Evolutionary conservation across 2,888 invertebrate genomes (phyloP), one percentile per base, ranked within the genome.

Genomic region (Drosophila algonquin): DNA sequence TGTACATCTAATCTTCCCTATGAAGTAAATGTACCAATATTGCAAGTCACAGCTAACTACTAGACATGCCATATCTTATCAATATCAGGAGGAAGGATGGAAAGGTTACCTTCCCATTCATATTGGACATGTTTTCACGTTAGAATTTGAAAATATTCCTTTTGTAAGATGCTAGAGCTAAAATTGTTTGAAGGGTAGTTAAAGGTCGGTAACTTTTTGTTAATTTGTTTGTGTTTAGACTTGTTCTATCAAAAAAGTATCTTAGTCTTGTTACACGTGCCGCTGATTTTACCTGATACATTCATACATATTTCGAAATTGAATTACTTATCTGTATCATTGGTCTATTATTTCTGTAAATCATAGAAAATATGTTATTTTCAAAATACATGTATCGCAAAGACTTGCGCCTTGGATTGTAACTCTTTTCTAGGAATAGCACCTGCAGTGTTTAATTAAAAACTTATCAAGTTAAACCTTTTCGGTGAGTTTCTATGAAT

Each of bases 41-140:
- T n/a, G 46, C 54, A 62, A 56, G 70, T 70, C 72, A 72, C 44
- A 18, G 21, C 61, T 51, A 70, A 55, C 62, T 62, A 62, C 46
- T 47, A 46, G 73, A 73, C 67, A 46, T n/a, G 10, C 27, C 14
- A 14, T 64, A 73, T 72, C 71, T 72, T 73, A 72, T 72, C 74
- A 58, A 35, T 14, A 18, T n/a, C 27, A 7, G 50, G 21, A 46
- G 44, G 21, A 18, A 47, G 44, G 21, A 27, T 21, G 30, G 12
- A 50, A 73, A 35, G 14, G 46, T 9, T n/a, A 5, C 45, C n/a
- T 51, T 35, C 47, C 10, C 52, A 53, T 9, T 10, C 35, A 7
- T 10, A 44, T n/a, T 54, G 40, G 44, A 54, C n/a, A 2, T 40
- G n/a, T 40, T 14, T n/a, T 30, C 40, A n/a, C n/a, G 2, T n/a